Evolutionary conservation across 2,888 invertebrate genomes (phyloP).

Genomic region (Campoplex nolae): DNA sequence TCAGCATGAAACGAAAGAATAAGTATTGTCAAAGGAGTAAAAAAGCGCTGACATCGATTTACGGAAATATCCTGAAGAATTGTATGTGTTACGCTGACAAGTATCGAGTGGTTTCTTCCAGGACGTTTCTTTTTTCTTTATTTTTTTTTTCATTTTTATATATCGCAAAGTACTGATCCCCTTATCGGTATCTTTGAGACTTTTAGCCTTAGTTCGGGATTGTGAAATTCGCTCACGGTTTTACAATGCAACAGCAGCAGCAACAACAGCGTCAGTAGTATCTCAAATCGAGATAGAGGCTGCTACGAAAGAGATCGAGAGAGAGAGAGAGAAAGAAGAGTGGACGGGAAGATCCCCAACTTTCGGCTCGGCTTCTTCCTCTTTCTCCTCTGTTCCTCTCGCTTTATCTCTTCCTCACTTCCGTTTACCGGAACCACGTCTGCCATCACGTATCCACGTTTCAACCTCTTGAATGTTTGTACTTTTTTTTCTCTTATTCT

Average conservation of each 20-base stretch:
- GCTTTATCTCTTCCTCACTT: conserved; percentile 41
- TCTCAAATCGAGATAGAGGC: conserved; percentile 12
- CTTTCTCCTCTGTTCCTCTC: background rate
- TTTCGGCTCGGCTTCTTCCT: background rate
- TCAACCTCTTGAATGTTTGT: conserved; percentile 54
- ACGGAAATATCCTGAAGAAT: conserved; percentile 40
- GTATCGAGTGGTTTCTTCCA: conserved; percentile 43
- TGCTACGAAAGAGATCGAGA: background rate
- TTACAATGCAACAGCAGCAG: conserved; percentile 31
- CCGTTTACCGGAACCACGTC: conserved; percentile 63
- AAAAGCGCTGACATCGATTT: conserved; percentile 58
- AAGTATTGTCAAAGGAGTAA: conserved; percentile 43
- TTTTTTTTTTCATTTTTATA: conserved; percentile 10
- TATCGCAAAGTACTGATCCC: background rate
- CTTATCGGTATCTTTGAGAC: conserved; percentile 49
- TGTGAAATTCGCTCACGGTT: conserved; percentile 54
- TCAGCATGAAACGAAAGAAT: conserved; percentile 49
- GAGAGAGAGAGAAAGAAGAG: background rate
- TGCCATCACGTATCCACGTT: conserved; percentile 45
- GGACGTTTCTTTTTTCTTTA: conserved; percentile 11
- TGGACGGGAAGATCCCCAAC: background rate
- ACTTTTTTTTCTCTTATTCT: conserved; percentile 27
- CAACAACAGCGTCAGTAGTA: conserved; percentile 27
- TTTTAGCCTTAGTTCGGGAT: conserved; percentile 6
- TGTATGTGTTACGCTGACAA: conserved; percentile 35